Base-by-base conservation (phyloP, 2,797 vertebrate genomes). In the Sebastes alutus region DNA sequence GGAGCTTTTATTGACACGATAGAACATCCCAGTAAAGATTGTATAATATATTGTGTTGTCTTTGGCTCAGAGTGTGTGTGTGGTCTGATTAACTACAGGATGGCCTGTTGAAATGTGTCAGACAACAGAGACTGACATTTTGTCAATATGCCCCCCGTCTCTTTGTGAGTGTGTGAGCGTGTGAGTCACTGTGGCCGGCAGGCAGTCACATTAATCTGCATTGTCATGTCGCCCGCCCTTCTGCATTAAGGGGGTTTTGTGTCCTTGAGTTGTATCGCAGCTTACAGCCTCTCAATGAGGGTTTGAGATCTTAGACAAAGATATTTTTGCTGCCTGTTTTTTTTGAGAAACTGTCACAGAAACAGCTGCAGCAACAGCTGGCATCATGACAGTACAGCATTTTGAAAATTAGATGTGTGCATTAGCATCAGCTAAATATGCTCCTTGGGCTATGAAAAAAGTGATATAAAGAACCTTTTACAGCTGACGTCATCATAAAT, bases 61-160 rank as follows among this genome's bases (percentile, higher is more conserved):
- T 77, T 61, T 66, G 33, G 25, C 30, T 79, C 20, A 4, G 52
- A 59, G 72, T 74, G 63, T 33, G n/a, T 64, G 75, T 81, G 72
- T 38, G 64, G 72, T 78, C 81, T 85, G 77, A 92, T 91, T 90
- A 89, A 91, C 84, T 77, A 22, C 78, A 87, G 87, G 87, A 92
- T 63, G 54, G 75, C 78, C 69, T 88, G 87, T 80, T 91, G 90
- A 92, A 93, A 89, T 66, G 85, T 88, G 88, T 93, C 82, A 81
- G 80, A 82, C 79, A 91, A 86, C 76, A 76, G 52, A 84, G 63
- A 70, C 56, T 86, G 92, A 92, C 89, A 35, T 92, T 92, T 93
- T 76, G 87, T 94, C 93, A 90, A 92, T 95, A 88, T 64, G 71
- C 35, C 78, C 66, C 52, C 20, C 33, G 64, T 29, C 13, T 78